Base-by-base conservation (phyloP, 2,113 vertebrate genomes). In the Leptobrachium ailaonicum region DNA sequence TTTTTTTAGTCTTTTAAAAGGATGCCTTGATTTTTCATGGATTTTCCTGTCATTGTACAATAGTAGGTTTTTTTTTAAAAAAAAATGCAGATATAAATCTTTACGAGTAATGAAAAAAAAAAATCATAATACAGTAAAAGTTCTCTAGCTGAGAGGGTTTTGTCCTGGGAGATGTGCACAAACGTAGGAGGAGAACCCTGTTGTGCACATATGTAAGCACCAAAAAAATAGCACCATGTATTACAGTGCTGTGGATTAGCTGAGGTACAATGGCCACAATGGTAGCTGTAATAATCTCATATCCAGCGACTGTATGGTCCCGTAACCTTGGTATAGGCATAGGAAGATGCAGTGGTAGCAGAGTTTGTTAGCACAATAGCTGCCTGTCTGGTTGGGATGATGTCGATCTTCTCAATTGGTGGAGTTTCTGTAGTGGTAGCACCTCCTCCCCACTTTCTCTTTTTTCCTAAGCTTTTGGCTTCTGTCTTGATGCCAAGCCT, bases 271-370 rank as follows among this genome's bases (percentile, higher is more conserved):
- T 87, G 88, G 87, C 89, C 74, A 6, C 12, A 73, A 82, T 66
- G 60, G 72, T 41, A 70, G 80, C 83, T 0, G 45, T 77, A 41
- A 69, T 67, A 20, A 56, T 85, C 88, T 96, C 92, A 99, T 87
- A 96, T 94, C 88, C 95, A 98, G 91, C 94, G 94, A 90, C 94
- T 98, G 92, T 99, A 99, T 83, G 97, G 97, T 82, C 98, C 98
- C 2, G 97, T 98, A 91, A 99, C 94, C 88, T 95, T 95, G 79
- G 98, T 99, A 91, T 95, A 98, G 91, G 98, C 96, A 53, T 98
- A 97, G 84, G 96, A 96, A 89, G 95, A 96, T 89, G 94, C 96
- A 85, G 96, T 98, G 91, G 97, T 95, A n/a, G 91, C 89, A 0
- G 96, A 96, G 92, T 93, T 93, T 84, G 97, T 97, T 87, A 95